These are phyloP conservation scores for Ceyx margarethae DNA, from an alignment of 2,113 vertebrate genomes.

Conservation along the genomic window DNA sequence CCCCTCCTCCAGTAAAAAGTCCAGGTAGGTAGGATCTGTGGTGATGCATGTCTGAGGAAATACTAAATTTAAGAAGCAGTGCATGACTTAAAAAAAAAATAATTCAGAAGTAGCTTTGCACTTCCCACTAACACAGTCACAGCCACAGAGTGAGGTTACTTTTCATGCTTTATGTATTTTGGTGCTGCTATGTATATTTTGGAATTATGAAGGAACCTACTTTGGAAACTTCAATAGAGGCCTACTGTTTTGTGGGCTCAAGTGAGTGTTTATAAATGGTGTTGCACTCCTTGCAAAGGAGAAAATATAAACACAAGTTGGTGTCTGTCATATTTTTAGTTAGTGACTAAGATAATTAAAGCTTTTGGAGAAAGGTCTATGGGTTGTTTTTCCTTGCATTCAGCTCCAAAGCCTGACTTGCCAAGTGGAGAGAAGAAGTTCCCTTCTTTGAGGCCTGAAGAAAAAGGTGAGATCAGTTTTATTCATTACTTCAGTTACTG, in stretches of 20 bases:
- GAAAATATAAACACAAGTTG: neutral
- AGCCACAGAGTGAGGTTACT: neutral
- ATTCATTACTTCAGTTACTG: neutral
- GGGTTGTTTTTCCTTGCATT: slow-evolving; percentile 36
- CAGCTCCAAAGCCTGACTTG: slow-evolving; percentile 86
- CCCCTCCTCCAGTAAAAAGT: slow-evolving; percentile 80
- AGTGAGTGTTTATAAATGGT: neutral
- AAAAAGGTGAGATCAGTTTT: slow-evolving; percentile 79
- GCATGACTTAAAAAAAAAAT: neutral
- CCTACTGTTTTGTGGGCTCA: neutral
- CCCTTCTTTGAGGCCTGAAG: slow-evolving; percentile 75
- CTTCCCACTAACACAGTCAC: neutral
- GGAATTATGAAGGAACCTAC: neutral
- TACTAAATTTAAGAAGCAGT: neutral
- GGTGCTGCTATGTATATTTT: neutral
- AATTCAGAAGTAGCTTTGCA: neutral
- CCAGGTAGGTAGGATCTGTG: slow-evolving; percentile 70
- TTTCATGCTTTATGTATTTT: neutral
- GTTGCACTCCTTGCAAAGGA: neutral
- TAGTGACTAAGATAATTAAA: neutral
- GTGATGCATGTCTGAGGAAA: neutral
- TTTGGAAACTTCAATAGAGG: neutral
- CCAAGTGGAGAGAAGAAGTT: slow-evolving; percentile 81
- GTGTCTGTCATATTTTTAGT: neutral
- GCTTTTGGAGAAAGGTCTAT: neutral